phyloP scores from a whole-genome alignment of 1,140 invertebrate genomes.

The Drosophila kohkoa region DNA sequence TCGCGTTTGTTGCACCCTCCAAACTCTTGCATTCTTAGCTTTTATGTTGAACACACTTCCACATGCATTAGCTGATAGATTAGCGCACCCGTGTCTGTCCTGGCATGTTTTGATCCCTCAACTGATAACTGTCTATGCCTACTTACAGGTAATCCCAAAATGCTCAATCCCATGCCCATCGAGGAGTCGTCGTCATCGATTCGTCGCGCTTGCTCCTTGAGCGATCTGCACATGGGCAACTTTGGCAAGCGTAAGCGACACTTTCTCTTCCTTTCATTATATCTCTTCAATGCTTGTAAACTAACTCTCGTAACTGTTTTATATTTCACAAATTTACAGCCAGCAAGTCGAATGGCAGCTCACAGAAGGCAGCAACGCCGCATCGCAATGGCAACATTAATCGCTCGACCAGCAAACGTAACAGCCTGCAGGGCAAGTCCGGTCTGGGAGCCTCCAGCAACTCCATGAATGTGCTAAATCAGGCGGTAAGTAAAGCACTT shows the following conservation, averaged over 20 bases:
- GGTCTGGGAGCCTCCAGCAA: conserved; percentile 88
- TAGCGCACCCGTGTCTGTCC: background rate
- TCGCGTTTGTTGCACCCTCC: background rate
- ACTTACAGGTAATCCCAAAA: conserved; percentile 83
- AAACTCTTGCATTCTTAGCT: conserved; percentile 12
- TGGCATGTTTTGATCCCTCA: conserved; percentile 40
- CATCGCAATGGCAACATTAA: conserved; percentile 72
- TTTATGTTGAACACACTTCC: conserved; percentile 38
- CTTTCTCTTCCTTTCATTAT: background rate
- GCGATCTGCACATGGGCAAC: conserved; percentile 87
- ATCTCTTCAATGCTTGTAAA: background rate
- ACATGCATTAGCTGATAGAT: conserved; percentile 1
- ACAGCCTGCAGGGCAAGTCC: conserved; percentile 77
- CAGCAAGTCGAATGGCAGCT: conserved; percentile 70
- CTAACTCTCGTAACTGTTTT: background rate
- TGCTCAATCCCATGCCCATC: conserved; percentile 84
- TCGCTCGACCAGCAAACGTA: conserved; percentile 76
- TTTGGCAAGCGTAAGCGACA: conserved; percentile 83
- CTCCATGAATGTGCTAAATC: conserved; percentile 92
- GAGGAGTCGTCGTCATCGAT: conserved; percentile 83
- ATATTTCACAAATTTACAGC: conserved; percentile 23
- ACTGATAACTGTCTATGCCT: conserved; percentile 48
- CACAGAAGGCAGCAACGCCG: conserved; percentile 66
- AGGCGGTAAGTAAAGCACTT: conserved; percentile 85
- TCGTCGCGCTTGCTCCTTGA: conserved; percentile 90